phyloP scores from a whole-genome alignment of 2,888 invertebrate genomes.

The Scaptomyza tumidula region DNA sequence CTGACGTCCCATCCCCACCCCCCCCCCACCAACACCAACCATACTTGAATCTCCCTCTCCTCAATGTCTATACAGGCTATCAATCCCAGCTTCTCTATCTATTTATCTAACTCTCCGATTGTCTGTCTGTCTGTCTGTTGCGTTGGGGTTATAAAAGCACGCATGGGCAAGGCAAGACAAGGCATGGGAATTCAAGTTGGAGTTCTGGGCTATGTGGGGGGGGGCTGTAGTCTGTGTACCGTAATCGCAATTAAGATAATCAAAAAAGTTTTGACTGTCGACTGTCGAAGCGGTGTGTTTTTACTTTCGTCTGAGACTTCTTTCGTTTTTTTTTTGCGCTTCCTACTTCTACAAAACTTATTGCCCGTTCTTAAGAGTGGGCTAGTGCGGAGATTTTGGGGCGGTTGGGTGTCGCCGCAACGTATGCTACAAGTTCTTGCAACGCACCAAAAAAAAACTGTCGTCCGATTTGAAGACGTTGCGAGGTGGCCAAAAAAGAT shows the following conservation, averaged over 20 bases:
- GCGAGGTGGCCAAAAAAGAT: slow-evolving; percentile 28
- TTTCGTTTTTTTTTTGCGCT: background rate
- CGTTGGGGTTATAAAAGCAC: slow-evolving; percentile 59
- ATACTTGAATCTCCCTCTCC: background rate
- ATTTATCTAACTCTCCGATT: slow-evolving; percentile 42
- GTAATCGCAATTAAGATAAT: slow-evolving; percentile 80
- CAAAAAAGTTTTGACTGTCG: slow-evolving; percentile 78
- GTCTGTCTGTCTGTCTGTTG: slow-evolving; percentile 17
- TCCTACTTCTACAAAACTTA: slow-evolving; percentile 18
- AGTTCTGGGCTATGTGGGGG: background rate
- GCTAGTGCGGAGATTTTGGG: no score
- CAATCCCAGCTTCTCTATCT: slow-evolving; percentile 55
- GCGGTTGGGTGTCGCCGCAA: slow-evolving; percentile 21
- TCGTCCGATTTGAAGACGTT: slow-evolving; percentile 36
- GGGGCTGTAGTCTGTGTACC: slow-evolving; percentile 34
- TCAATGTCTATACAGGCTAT: slow-evolving; percentile 28
- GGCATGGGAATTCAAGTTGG: slow-evolving; percentile 32
- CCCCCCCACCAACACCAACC: no score
- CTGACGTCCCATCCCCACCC: background rate
- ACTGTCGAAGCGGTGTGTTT: slow-evolving; percentile 70
- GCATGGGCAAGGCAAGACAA: slow-evolving; percentile 49
- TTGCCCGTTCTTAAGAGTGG: slow-evolving; percentile 5
- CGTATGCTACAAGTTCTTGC: slow-evolving; percentile 58
- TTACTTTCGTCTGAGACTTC: slow-evolving; percentile 62
- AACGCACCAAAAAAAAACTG: slow-evolving; percentile 32